Base-by-base conservation (phyloP, 2,113 vertebrate genomes). In the Hepsetus odoe region DNA sequence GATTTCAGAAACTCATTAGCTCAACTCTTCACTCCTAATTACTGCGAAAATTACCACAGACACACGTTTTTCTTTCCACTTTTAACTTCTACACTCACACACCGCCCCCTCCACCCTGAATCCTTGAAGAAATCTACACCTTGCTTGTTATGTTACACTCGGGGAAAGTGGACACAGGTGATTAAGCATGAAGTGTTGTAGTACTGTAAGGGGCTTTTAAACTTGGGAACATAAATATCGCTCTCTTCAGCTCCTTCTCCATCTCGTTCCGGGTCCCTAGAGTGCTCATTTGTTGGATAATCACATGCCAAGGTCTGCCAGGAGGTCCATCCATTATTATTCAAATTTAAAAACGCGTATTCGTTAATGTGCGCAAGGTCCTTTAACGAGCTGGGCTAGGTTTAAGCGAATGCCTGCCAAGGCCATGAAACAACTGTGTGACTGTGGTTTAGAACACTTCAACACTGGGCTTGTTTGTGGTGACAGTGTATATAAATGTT, bases 1-100 rank as follows among this genome's bases (percentile, higher is more conserved):
- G 30, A 89, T 86, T 85, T 88, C 86, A 72, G 82, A 87, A 88
- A 89, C 87, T 91, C 89, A 90, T 92, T 90, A 90, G 88, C 85
- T 80, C 79, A 33, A 26, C 9, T 82, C 82, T 70, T 64, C 80
- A 72, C 82, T 89, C 84, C 86, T 91, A 91, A 92, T 91, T 92
- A 91, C 86, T 88, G 82, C 83, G 81, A 85, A 80, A 85, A 86
- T 85, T 51, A 65, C 7, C 40, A 35, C 28, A 66, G 62, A 58
- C 58, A 38, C 58, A 2, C 10, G 12, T 12, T 32, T 55, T 51
- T 61, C 4, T 30, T 44, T 44, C 16, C 26, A 2, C 28, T 51
- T 40, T 44, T 55, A 55, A 55, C 51, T 55, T 32, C 58, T 32
- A 12, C 13, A 0, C 38, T 4, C 20, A n/a, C n/a, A n/a, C n/a